These are phyloP conservation scores for Indicator maculatus DNA, from an alignment of 2,113 vertebrate species.

Conservation along the genomic window DNA sequence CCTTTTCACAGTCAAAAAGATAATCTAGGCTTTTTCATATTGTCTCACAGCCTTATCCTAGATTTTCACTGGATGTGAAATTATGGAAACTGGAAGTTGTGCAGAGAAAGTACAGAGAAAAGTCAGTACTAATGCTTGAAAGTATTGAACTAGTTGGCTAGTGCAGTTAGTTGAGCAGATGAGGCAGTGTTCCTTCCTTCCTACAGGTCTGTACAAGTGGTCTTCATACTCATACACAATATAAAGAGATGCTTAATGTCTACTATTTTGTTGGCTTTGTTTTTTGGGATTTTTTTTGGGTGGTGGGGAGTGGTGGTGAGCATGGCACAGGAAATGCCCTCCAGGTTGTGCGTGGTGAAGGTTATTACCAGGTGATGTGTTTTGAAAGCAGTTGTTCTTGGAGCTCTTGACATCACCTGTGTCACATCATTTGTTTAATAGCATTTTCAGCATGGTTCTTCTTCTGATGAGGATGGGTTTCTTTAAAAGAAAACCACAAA, in stretches of 20 bases:
- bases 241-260: not conserved
- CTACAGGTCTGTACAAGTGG: not conserved
- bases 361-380: not conserved
- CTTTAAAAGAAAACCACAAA: not conserved
- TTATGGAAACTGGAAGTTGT: constrained; percentile 43
- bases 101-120: constrained; percentile 30
- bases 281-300: not conserved
- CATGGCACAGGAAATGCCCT: not conserved
- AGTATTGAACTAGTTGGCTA: constrained; percentile 39
- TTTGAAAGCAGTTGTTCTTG: not conserved
- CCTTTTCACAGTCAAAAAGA: constrained; percentile 40
- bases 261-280: not conserved
- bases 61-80: constrained; percentile 55
- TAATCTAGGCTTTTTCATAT: constrained; percentile 49
- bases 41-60: constrained; percentile 49
- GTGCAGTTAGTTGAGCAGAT: constrained; percentile 41
- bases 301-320: too few relatives aligned
- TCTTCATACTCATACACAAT: not conserved
- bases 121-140: constrained; percentile 53
- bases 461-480: not conserved
- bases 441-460: not conserved
- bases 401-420: not conserved
- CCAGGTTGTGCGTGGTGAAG: not conserved
- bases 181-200: not conserved
- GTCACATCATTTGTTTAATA: not conserved